Evolutionary conservation across 2,113 vertebrate species (phyloP), one percentile per base, ranked within the genome.

Genomic region (Upupa epops): DNA sequence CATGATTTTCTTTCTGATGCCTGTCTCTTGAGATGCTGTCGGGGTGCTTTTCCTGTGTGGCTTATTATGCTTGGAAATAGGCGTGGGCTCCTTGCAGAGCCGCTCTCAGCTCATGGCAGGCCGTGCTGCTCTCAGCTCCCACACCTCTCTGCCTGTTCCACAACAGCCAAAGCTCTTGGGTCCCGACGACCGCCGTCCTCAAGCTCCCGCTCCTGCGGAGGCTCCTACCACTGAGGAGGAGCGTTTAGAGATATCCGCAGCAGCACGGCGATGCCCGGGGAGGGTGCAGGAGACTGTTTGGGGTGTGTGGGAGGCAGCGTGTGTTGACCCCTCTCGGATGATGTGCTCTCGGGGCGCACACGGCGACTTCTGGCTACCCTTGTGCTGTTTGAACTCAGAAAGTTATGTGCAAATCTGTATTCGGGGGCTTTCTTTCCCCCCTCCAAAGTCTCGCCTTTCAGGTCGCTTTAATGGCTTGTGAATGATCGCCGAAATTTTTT

Each of bases 1-100:
- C 96, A 24, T 90, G 48, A 61, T 94, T 97, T 96, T 93, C 58
- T 95, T 93, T 83, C 83, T 89, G 81, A 91, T 79, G 93, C 73
- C 91, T 96, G 93, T 16, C 94, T 96, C 93, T 92, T 79, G 92
- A 84, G 96, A 97, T 97, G 97, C 97, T 97, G 97, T 95, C 97
- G 98, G 98, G 97, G 96, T 98, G 97, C 97, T 97, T 97, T 96
- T 64, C 97, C 97, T 97, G 97, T 97, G 97, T 97, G 98, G 98
- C 96, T 95, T 98, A 97, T 98, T 98, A 98, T 70, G 94, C 98
- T 97, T 98, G 86, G 93, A 97, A 98, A 98, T 97, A 97, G 97
- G 97, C 97, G 97, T n/a, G 98, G 97, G 97, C 97, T 48, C 97
- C 92, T 95, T 96, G 97, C 97, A 97, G 98, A 97, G 97, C 98